A percentile compares a stretch with the other conserved stretches of the same genome.
phyloP scores from a whole-genome alignment of 2,888 invertebrate species.

The Dasysyrphus tricinctus region DNA sequence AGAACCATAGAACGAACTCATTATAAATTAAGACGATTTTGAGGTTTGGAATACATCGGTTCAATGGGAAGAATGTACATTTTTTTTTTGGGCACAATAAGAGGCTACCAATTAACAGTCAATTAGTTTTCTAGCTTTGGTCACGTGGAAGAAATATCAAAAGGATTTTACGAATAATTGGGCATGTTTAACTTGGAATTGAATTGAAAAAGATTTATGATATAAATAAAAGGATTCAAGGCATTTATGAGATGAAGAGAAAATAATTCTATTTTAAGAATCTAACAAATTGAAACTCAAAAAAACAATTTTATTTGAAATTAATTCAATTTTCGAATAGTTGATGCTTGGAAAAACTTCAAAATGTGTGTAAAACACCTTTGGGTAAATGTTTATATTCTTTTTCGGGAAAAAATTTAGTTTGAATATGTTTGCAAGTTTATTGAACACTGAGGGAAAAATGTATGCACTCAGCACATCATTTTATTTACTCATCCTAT shows the following conservation, averaged over 20 bases:
- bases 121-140: slow-evolving; percentile 33
- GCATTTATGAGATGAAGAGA: neutral
- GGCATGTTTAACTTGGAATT: slow-evolving; percentile 3
- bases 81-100: neutral
- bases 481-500: too few species aligned
- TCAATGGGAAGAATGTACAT: neutral
- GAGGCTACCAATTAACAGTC: slow-evolving; percentile 46
- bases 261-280: neutral
- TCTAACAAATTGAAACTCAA: too few species aligned
- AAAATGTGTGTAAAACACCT: too few species aligned
- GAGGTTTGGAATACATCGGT: neutral
- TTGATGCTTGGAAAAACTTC: too few species aligned
- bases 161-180: slow-evolving; percentile 13
- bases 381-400: too few species aligned
- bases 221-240: slow-evolving; percentile 7
- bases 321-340: too few species aligned
- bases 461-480: too few species aligned
- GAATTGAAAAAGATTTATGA: neutral
- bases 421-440: too few species aligned
- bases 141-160: slow-evolving; percentile 26
- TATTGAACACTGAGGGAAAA: too few species aligned
- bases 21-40: slow-evolving; percentile 48
- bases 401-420: too few species aligned
- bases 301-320: too few species aligned
- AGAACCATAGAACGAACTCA: slow-evolving; percentile 33